Base-by-base conservation (phyloP, 2,888 invertebrate species). In the Alcis repandata region DNA sequence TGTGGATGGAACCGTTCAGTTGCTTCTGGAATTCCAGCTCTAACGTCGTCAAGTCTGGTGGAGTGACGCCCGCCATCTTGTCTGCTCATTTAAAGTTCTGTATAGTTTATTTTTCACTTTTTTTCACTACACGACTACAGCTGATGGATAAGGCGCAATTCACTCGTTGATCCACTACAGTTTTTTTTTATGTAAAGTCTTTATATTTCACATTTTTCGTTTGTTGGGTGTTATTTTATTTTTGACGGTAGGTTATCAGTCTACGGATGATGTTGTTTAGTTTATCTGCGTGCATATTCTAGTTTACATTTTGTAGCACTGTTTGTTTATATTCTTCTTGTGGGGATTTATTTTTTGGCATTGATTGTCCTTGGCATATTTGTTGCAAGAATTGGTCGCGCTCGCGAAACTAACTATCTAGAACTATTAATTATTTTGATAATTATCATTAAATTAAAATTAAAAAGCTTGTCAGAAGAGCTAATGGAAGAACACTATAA, bases 1-100 rank as follows among this genome's bases (percentile, higher is more conserved):
- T 73, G 10, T 63, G 74, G 7, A 78, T 62, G 0, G 79, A 80
- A n/a, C 75, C 59, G 61, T 84, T 85, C 43, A 32, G 8, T 7
- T 54, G 41, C 1, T 53, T 60, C 3, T 59, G 49, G 40, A 56
- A 46, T 19, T 63, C 32, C 0, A 63, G 60, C 11, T 57, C 63
- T 7, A 67, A 22, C 4, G 58, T 41, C n/a, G 43, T 58, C 38
- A 54, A n/a, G 13, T 68, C 54, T 19, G 64, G 69, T 22, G 54
- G 46, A 4, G 53, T 54, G 27, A 65, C 59, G 33, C 57, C 48
- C 38, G 61, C 58, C 66, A 61, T 61, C 3, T 54, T 57, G 45
- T 20, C 19, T 46, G 38, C 33, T 20, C 41, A 54, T 54, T 54
- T 46, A 46, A 19, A 19, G 9, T 13, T 7, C n/a, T 27, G 41